Evolutionary conservation across 2,797 vertebrate species (phyloP).

Genomic region (Aldrovandia affinis): DNA sequence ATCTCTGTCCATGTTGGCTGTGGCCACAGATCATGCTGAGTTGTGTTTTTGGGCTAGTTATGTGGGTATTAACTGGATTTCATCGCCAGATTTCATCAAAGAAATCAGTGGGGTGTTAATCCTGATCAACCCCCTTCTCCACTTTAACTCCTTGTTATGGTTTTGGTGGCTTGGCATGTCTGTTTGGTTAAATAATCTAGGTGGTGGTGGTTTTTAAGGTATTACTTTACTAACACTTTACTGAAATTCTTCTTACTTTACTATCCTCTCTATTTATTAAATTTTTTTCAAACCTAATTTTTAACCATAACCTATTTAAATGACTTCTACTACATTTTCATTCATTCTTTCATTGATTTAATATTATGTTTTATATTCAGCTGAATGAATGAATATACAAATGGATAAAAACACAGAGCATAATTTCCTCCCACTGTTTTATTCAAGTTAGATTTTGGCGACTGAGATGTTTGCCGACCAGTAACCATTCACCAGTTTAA

Average conservation of each 20-base stretch:
- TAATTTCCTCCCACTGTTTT: constrained; percentile 7
- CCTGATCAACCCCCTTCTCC: background rate
- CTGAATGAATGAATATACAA: background rate
- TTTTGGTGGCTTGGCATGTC: background rate
- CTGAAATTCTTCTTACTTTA: background rate
- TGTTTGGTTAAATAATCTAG: background rate
- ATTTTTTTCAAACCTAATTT: background rate
- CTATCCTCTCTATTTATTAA: background rate
- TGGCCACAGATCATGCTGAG: background rate
- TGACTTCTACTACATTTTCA: background rate
- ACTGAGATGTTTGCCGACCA: constrained; percentile 25
- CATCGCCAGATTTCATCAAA: background rate
- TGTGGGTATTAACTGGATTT: background rate
- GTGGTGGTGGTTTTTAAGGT: background rate
- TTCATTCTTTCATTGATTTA: background rate
- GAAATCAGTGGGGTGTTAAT: background rate
- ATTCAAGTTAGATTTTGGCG: constrained; percentile 15
- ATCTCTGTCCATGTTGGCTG: background rate
- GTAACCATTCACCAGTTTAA: constrained; percentile 61
- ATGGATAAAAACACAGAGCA: background rate
- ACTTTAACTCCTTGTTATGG: background rate
- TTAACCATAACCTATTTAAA: background rate
- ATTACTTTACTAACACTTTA: background rate
- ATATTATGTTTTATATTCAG: constrained; percentile 13
- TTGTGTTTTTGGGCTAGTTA: background rate